phyloP scores from a whole-genome alignment of 2,113 vertebrate genomes.

The Hemicordylus capensis region DNA sequence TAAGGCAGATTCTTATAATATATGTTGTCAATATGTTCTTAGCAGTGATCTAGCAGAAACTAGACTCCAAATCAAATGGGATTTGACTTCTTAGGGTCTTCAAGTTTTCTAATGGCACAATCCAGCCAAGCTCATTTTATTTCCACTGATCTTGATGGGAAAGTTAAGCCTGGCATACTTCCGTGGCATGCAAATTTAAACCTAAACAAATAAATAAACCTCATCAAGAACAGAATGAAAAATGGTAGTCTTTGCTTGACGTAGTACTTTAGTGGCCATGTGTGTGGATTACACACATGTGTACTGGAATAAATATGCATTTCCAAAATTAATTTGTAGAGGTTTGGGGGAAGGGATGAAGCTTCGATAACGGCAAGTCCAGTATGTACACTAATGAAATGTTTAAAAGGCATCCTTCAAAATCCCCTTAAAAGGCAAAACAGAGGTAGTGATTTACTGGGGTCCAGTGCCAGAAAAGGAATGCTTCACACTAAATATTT shows the following conservation, averaged over 20 bases:
- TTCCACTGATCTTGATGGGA: too few species aligned
- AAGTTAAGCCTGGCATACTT: too few species aligned
- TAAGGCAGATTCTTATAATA: background rate
- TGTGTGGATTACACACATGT: background rate
- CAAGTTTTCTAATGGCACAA: background rate
- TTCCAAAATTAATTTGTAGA: background rate
- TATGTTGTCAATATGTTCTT: background rate
- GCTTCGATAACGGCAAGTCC: background rate
- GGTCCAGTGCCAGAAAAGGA: too few species aligned
- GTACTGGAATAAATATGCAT: background rate
- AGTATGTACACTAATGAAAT: background rate
- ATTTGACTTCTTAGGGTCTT: background rate
- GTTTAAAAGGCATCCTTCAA: background rate
- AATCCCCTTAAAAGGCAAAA: background rate
- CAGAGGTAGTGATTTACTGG: too few species aligned
- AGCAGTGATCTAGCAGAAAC: background rate
- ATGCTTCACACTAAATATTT: too few species aligned
- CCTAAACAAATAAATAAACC: too few species aligned
- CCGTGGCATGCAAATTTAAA: too few species aligned
- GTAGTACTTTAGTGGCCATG: too few species aligned
- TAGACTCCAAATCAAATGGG: background rate
- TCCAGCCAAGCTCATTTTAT: too few species aligned
- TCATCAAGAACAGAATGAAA: too few species aligned
- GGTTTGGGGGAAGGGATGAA: too few species aligned
- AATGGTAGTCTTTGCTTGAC: too few species aligned